Percentiles rank a stretch among this genome's conserved stretches.
phyloP scores from a whole-genome alignment of 2,113 vertebrate genomes.

The Ploceus nigricollis region DNA sequence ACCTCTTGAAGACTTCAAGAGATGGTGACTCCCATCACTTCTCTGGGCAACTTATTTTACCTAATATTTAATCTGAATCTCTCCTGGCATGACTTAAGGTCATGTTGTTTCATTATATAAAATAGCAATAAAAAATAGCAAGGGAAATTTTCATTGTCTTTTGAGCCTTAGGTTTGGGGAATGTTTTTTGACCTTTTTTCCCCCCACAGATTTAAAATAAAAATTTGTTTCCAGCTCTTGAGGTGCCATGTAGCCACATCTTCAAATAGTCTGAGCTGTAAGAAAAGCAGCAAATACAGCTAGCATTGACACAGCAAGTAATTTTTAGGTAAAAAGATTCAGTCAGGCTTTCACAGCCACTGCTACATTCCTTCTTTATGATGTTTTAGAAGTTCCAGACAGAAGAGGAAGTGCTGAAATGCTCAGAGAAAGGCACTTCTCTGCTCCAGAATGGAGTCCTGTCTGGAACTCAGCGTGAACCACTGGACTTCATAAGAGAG shows the following conservation, averaged over 20 bases:
- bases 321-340: slow-evolving; percentile 45
- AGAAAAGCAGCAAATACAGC: background rate
- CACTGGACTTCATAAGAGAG: background rate
- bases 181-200: background rate
- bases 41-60: background rate
- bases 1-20: background rate
- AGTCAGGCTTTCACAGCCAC: slow-evolving; percentile 41
- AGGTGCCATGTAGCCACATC: background rate
- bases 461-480: background rate
- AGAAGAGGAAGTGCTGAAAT: slow-evolving; percentile 60
- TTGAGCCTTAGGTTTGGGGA: background rate
- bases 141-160: background rate
- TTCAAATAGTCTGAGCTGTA: background rate
- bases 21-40: background rate
- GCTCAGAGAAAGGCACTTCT: slow-evolving; percentile 1
- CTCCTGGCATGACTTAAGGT: background rate
- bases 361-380: slow-evolving; percentile 56
- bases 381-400: slow-evolving; percentile 56
- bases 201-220: background rate
- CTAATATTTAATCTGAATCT: background rate
- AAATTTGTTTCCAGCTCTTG: background rate
- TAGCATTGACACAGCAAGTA: background rate
- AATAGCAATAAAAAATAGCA: background rate
- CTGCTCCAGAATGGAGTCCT: slow-evolving; percentile 20
- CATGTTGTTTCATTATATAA: background rate